Percentiles rank a stretch among this genome's conserved stretches.
Conservation (phyloP, 2,113 vertebrate genomes). For the Puma concolor region DNA sequence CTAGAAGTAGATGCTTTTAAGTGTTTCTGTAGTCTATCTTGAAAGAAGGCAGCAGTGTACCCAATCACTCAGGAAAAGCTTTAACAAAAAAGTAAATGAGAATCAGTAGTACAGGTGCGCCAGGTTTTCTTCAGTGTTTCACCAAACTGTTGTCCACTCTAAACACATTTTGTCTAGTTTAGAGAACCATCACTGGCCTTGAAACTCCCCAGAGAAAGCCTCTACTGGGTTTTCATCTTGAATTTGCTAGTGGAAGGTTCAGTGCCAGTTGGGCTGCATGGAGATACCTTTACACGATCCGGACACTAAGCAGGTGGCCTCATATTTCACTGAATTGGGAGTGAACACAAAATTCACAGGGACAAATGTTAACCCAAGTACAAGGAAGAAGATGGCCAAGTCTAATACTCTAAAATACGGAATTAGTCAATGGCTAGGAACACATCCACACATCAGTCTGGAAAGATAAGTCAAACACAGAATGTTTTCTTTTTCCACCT, state of each 20-base stretch:
- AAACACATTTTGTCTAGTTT: not conserved
- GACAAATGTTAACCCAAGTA: not conserved
- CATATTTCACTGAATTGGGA: not conserved
- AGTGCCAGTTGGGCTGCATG: not conserved
- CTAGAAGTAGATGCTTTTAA: constrained; percentile 35
- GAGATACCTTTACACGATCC: not conserved
- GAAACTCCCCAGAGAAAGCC: not conserved
- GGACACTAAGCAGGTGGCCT: not conserved
- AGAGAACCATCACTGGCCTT: not conserved
- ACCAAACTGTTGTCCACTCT: not conserved
- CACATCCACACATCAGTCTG: not conserved
- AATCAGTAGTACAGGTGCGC: not conserved
- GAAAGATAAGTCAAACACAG: constrained; percentile 35
- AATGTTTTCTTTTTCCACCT: constrained; percentile 50
- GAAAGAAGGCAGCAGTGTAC: not conserved
- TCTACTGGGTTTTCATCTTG: not conserved
- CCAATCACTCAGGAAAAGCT: not conserved
- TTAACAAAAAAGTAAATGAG: not conserved
- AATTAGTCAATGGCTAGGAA: not conserved
- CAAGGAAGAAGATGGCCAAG: not conserved
- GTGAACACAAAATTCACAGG: not conserved
- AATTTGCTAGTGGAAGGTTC: not conserved
- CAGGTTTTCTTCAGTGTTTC: not conserved
- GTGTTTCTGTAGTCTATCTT: constrained; percentile 4
- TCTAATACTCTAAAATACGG: constrained; percentile 45